Evolutionary conservation across 1,140 invertebrate genomes (phyloP).

Genomic region (Drosophila novamexicana): DNA sequence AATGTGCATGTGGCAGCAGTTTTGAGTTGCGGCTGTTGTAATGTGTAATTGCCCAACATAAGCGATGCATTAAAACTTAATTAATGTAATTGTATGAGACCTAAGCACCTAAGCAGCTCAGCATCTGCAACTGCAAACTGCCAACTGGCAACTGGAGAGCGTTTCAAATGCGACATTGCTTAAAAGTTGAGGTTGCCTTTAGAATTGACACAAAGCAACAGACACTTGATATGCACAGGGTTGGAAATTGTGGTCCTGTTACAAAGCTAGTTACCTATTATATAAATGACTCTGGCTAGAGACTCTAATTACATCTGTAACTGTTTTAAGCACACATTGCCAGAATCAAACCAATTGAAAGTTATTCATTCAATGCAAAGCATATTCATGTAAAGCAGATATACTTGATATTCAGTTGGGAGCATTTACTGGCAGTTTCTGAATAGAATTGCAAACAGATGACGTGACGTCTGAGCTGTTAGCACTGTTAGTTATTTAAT

Average conservation of each 20-base stretch:
- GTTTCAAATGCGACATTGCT: conserved; percentile 29
- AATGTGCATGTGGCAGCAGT: conserved; percentile 72
- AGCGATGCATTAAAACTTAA: conserved; percentile 56
- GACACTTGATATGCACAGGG: conserved; percentile 5
- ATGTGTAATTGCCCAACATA: conserved; percentile 45
- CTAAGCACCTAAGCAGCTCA: conserved; percentile 24
- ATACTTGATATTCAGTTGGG: neutral
- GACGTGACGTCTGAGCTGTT: neutral
- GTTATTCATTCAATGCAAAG: neutral
- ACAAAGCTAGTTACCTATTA: conserved; percentile 3
- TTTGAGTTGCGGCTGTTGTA: conserved; percentile 9
- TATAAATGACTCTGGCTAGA: conserved; percentile 10
- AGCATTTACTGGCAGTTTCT: neutral
- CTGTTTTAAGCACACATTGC: neutral
- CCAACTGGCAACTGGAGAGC: conserved; percentile 4
- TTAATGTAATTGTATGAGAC: conserved; percentile 51
- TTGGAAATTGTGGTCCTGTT: conserved; percentile 19
- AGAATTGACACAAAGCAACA: conserved; percentile 24
- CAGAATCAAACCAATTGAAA: conserved; percentile 13
- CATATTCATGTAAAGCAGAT: too few relatives aligned
- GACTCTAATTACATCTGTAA: conserved; percentile 9
- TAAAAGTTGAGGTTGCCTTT: conserved; percentile 29
- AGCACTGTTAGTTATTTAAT: neutral
- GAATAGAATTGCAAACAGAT: neutral
- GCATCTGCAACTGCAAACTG: conserved; percentile 7